Evolutionary conservation across 2,113 vertebrate species (phyloP).

Genomic region (Pelvicachromis taeniatus): DNA sequence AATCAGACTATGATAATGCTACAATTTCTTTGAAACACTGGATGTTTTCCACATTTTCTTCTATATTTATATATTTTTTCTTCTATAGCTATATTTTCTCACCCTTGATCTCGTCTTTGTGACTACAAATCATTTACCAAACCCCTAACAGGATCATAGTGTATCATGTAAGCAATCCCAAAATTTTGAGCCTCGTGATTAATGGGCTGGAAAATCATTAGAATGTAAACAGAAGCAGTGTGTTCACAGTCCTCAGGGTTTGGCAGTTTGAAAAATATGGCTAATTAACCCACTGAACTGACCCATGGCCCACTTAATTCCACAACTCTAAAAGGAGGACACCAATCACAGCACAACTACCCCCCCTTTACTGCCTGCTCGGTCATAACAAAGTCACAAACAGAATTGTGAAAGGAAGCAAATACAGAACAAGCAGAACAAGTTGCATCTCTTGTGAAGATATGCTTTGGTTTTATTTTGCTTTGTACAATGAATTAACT

Average conservation of each 20-base stretch:
- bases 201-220: constrained; percentile 50
- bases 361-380: neutral
- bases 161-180: neutral
- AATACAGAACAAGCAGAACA: neutral
- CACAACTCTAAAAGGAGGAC: neutral
- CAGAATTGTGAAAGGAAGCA: neutral
- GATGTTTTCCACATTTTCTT: neutral
- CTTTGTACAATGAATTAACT: neutral
- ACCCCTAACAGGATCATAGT: neutral
- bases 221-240: constrained; percentile 53
- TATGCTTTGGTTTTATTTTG: neutral
- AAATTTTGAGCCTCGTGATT: constrained; percentile 24
- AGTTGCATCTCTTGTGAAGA: neutral
- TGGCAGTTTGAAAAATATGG: constrained; percentile 45
- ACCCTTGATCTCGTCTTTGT: neutral
- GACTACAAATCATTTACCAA: neutral
- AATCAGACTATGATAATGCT: neutral
- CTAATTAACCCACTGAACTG: constrained; percentile 58
- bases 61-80: too few relatives aligned
- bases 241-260: constrained; percentile 21
- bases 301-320: constrained; percentile 33
- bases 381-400: constrained; percentile 10
- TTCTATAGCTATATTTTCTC: neutral
- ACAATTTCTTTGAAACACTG: neutral
- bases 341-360: constrained; percentile 20